A percentile compares a stretch with the other conserved stretches of the same genome.
phyloP scores from a whole-genome alignment of 2,888 invertebrate species.

The Cephus pygmeus region DNA sequence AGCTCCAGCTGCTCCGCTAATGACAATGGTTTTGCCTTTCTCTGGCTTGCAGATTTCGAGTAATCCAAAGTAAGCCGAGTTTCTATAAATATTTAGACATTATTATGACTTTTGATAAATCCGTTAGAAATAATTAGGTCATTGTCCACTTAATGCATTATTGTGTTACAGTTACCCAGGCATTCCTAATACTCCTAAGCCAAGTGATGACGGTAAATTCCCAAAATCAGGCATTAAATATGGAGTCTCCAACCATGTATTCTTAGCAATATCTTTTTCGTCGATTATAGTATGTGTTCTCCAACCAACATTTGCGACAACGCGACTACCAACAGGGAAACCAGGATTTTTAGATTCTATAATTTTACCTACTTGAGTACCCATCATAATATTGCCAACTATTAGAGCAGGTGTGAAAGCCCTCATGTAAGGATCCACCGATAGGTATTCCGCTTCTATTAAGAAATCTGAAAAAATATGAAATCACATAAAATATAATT shows the following conservation, averaged over 20 bases:
- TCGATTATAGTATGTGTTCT: constrained; percentile 71
- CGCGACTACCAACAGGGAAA: constrained; percentile 74
- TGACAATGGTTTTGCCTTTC: constrained; percentile 77
- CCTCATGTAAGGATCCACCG: constrained; percentile 81
- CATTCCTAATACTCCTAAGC: constrained; percentile 77
- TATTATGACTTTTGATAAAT: constrained; percentile 11
- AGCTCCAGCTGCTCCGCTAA: constrained; percentile 83
- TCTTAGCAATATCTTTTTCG: constrained; percentile 66
- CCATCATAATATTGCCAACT: constrained; percentile 76
- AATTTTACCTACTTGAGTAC: constrained; percentile 78
- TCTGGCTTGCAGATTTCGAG: constrained; percentile 78
- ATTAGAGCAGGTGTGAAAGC: constrained; percentile 69
- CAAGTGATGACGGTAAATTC: constrained; percentile 72
- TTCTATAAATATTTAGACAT: constrained; percentile 64
- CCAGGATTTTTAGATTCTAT: constrained; percentile 74
- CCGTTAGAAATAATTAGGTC: too few relatives aligned
- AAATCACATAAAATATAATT: constrained; percentile 8
- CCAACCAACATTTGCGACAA: constrained; percentile 78
- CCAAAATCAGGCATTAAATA: constrained; percentile 71
- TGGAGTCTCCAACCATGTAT: constrained; percentile 69
- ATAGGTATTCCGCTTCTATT: constrained; percentile 75
- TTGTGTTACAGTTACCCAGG: constrained; percentile 70
- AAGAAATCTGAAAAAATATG: constrained; percentile 71
- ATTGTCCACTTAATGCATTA: background rate
- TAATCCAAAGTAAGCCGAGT: constrained; percentile 81